A percentile compares a stretch with the other conserved stretches of the same genome.
phyloP scores from a whole-genome alignment of 1,140 invertebrate genomes.

The Microplitis mediator region DNA sequence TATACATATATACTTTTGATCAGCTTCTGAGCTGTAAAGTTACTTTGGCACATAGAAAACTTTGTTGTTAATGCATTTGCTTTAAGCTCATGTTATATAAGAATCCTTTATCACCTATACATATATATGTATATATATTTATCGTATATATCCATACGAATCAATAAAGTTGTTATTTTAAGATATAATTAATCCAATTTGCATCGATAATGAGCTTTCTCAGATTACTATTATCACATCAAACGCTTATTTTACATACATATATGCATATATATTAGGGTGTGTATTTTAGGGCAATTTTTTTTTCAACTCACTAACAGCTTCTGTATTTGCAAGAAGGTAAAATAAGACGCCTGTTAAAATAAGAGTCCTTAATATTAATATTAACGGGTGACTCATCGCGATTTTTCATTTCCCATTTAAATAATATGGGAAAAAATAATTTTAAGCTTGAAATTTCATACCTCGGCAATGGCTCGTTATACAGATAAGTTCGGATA shows the following conservation, averaged over 20 bases:
- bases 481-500: too few relatives aligned
- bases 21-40: neutral
- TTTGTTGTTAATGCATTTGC: slow-evolving; percentile 12
- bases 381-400: too few relatives aligned
- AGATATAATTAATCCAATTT: slow-evolving; percentile 18
- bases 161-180: neutral
- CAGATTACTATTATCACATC: slow-evolving; percentile 7
- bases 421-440: too few relatives aligned
- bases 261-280: neutral
- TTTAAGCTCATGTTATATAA: slow-evolving; percentile 7
- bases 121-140: neutral
- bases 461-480: too few relatives aligned
- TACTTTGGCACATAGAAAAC: neutral
- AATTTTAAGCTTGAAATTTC: too few relatives aligned
- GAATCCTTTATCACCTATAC: slow-evolving; percentile 16
- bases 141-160: neutral
- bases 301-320: neutral
- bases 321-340: too few relatives aligned
- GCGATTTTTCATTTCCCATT: too few relatives aligned
- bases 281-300: neutral
- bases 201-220: slow-evolving; percentile 9
- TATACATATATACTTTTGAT: neutral
- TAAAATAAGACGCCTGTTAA: too few relatives aligned
- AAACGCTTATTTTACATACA: neutral
- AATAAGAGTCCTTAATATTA: too few relatives aligned